phyloP scores from a whole-genome alignment of 2,113 vertebrate genomes.

The Cebus imitator region DNA sequence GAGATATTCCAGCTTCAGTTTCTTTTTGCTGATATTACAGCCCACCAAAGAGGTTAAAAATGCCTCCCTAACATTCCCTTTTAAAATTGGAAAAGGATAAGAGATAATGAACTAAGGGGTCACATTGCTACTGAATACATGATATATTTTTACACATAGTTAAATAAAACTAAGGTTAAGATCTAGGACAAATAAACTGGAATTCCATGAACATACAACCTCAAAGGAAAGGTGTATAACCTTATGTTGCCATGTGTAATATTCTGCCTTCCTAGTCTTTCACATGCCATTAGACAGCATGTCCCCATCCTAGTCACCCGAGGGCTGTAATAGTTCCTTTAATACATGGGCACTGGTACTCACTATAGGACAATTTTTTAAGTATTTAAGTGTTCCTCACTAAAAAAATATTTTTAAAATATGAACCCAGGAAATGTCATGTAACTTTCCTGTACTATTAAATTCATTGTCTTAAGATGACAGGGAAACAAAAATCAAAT shows the following conservation, averaged over 20 bases:
- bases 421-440: conserved; percentile 83
- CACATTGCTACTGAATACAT: background rate
- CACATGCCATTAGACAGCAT: conserved; percentile 90
- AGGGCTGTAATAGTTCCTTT: conserved; percentile 85
- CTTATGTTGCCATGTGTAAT: conserved; percentile 83
- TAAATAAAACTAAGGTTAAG: background rate
- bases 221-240: conserved; percentile 92
- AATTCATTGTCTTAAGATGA: conserved; percentile 92
- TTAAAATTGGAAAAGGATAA: background rate
- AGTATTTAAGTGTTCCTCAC: conserved; percentile 85
- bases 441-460: conserved; percentile 90
- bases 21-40: background rate
- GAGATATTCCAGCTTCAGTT: background rate
- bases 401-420: conserved; percentile 82
- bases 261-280: conserved; percentile 89
- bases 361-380: conserved; percentile 85
- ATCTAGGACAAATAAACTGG: conserved; percentile 76
- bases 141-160: background rate
- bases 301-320: conserved; percentile 91
- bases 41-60: background rate
- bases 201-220: conserved; percentile 90
- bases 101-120: background rate
- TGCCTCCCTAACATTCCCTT: background rate
- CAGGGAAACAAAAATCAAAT: conserved; percentile 86
- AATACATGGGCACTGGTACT: conserved; percentile 77